Evolutionary conservation across 2,888 invertebrate species (phyloP).

Genomic region (Rhaphigaster nebulosa): DNA sequence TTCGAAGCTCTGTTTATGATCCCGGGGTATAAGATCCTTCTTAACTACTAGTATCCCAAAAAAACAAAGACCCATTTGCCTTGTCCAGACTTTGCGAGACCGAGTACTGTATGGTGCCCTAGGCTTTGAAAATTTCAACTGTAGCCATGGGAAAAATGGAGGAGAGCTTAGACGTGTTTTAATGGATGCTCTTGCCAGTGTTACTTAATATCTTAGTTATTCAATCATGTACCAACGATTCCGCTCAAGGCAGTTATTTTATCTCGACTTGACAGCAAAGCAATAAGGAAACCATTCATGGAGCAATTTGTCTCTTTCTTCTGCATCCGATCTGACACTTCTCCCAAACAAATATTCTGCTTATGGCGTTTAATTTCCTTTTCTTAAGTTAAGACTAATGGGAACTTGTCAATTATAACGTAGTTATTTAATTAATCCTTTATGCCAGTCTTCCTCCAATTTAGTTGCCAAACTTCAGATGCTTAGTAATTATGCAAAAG

Average conservation of each 20-base stretch:
- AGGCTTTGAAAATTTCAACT: background rate
- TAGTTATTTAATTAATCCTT: background rate
- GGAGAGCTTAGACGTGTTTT: background rate
- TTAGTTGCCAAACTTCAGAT: no score
- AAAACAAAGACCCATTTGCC: background rate
- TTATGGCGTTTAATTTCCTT: background rate
- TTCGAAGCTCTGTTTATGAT: no score
- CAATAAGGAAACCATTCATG: background rate
- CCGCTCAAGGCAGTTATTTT: background rate
- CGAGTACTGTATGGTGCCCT: background rate
- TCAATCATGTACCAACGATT: background rate
- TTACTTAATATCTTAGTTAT: constrained; percentile 14
- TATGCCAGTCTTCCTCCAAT: background rate
- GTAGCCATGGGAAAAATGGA: background rate
- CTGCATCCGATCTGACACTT: background rate
- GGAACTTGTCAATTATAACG: background rate
- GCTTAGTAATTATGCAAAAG: no score
- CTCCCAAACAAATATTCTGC: background rate
- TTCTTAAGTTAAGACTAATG: background rate
- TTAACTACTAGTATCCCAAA: no score
- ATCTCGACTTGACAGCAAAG: background rate
- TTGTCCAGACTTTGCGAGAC: background rate
- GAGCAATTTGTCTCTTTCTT: constrained; percentile 2
- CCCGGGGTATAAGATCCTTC: no score
- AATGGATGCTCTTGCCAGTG: background rate